These are phyloP conservation scores for Apodemus agrarius DNA, from an alignment of 2,797 vertebrate genomes.

Conservation along the genomic window DNA sequence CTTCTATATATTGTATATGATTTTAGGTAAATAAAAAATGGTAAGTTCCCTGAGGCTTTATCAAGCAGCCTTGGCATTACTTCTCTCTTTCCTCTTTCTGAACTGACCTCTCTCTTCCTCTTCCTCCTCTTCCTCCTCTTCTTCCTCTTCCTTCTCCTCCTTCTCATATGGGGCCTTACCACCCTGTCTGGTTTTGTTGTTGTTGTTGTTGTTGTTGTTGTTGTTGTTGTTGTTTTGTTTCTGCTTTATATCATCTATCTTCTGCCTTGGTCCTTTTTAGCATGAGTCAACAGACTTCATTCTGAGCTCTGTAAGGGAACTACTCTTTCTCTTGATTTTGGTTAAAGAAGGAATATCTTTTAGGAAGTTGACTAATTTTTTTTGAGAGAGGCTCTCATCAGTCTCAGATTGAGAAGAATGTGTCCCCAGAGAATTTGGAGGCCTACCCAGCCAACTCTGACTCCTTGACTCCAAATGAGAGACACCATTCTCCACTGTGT, in stretches of 20 bases:
- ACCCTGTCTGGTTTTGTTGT: no score
- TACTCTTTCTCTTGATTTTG: constrained; percentile 59
- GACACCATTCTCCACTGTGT: not conserved
- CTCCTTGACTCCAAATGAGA: constrained; percentile 49
- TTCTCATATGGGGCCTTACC: not conserved
- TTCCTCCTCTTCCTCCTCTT: no score
- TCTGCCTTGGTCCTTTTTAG: constrained; percentile 61
- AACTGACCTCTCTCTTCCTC: not conserved
- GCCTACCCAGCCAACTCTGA: not conserved
- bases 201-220: no score
- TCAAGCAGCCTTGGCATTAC: not conserved
- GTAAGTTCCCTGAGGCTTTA: not conserved
- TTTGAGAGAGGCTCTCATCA: constrained; percentile 43
- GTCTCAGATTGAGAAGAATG: constrained; percentile 35
- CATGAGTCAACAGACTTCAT: constrained; percentile 49
- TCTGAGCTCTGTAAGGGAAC: constrained; percentile 4
- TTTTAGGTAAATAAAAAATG: not conserved
- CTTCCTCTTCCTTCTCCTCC: no score
- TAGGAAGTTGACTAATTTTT: constrained; percentile 40
- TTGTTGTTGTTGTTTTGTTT: not conserved
- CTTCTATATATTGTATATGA: not conserved
- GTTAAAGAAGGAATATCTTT: constrained; percentile 61
- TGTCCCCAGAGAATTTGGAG: not conserved
- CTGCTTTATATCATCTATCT: not conserved
- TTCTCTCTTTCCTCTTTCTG: not conserved